Evolutionary conservation across 2,797 vertebrate genomes (phyloP).

Genomic region (Odontamblyopus lacepedii): DNA sequence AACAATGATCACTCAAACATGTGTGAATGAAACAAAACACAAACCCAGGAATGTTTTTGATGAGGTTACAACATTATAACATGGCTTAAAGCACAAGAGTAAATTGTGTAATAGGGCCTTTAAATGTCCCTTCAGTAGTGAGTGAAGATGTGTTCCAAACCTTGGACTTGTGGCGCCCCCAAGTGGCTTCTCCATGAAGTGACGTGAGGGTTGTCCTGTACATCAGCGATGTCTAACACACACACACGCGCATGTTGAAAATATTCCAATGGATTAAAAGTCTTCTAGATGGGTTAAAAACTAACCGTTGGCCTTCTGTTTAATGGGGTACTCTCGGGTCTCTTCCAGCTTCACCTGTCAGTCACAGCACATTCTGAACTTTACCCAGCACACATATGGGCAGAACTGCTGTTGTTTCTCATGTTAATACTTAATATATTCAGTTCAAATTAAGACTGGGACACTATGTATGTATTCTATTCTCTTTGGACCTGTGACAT

Average conservation of each 20-base stretch:
- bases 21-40: no score
- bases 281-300: not conserved
- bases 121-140: no score
- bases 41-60: no score
- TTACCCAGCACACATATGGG: not conserved
- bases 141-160: not conserved
- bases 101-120: no score
- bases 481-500: not conserved
- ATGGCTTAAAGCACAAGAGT: no score
- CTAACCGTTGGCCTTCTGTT: conserved; percentile 21
- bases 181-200: conserved; percentile 38
- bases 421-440: not conserved
- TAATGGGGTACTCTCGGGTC: conserved; percentile 48
- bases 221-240: conserved; percentile 17
- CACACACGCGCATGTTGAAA: not conserved
- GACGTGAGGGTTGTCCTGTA: conserved; percentile 4
- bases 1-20: no score
- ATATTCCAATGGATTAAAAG: not conserved
- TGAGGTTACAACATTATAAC: no score
- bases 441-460: no score
- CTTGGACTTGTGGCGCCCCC: conserved; percentile 21
- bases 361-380: not conserved
- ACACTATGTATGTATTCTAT: no score
- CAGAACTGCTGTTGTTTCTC: not conserved
- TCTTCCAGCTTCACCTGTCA: conserved; percentile 65